These are phyloP conservation scores for Tachypleus tridentatus DNA, from an alignment of 1,140 invertebrate species.

Conservation along the genomic window DNA sequence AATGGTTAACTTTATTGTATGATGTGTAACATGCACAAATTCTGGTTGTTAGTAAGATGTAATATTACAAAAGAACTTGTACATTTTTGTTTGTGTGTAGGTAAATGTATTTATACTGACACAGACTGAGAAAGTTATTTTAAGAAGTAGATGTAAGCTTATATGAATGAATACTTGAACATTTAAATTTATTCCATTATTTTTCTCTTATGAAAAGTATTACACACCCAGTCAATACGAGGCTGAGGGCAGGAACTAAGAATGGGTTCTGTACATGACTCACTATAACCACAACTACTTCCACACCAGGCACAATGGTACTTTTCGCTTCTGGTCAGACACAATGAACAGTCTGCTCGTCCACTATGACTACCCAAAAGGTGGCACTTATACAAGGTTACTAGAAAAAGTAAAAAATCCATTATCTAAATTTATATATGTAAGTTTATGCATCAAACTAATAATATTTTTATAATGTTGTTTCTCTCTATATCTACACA, in stretches of 20 bases:
- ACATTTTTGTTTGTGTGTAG: too few relatives aligned
- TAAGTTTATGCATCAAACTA: not conserved
- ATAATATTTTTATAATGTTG: too few relatives aligned
- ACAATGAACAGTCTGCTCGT: constrained; percentile 88
- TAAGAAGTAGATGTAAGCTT: too few relatives aligned
- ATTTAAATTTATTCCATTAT: too few relatives aligned
- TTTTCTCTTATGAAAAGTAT: not conserved
- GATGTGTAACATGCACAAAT: too few relatives aligned
- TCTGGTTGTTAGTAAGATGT: too few relatives aligned
- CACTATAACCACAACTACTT: constrained; percentile 68
- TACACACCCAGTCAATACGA: constrained; percentile 70
- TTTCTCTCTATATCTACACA: too few relatives aligned
- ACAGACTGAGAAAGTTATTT: too few relatives aligned
- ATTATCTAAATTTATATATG: not conserved
- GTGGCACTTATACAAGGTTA: constrained; percentile 88
- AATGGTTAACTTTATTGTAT: too few relatives aligned
- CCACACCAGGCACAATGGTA: constrained; percentile 89
- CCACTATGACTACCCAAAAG: constrained; percentile 80
- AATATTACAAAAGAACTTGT: too few relatives aligned
- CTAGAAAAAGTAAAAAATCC: constrained; percentile 30
- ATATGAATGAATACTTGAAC: too few relatives aligned
- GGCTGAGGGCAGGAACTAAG: constrained; percentile 70
- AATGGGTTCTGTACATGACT: constrained; percentile 57
- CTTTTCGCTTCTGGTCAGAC: constrained; percentile 63
- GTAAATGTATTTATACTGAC: too few relatives aligned